Conservation (phyloP, 2,888 invertebrate species). For the Clivina fossor region DNA sequence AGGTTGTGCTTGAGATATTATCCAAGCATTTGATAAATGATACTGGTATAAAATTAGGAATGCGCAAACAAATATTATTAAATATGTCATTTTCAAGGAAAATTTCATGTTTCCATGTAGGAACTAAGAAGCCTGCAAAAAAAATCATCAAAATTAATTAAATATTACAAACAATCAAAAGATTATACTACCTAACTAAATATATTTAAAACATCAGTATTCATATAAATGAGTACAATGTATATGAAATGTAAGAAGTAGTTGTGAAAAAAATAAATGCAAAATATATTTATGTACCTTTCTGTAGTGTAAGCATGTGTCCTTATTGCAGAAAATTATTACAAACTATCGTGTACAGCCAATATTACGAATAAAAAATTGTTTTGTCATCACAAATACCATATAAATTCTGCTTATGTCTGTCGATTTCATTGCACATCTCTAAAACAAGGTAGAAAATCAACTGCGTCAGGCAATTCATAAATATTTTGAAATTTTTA, state of each 20-base stretch:
- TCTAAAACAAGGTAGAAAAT: slow-evolving; percentile 31
- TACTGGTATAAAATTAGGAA: slow-evolving; percentile 67
- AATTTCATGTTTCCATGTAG: slow-evolving; percentile 55
- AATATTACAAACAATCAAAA: slow-evolving; percentile 13
- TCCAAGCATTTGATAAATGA: slow-evolving; percentile 59
- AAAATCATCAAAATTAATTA: slow-evolving; percentile 29
- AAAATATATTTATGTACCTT: slow-evolving; percentile 28
- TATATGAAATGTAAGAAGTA: neutral
- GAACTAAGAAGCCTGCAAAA: slow-evolving; percentile 47
- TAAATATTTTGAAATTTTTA: too few species aligned
- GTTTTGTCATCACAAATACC: slow-evolving; percentile 33
- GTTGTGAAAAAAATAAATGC: neutral
- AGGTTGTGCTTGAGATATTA: slow-evolving; percentile 47
- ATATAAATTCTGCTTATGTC: slow-evolving; percentile 31
- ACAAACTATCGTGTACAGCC: slow-evolving; percentile 26
- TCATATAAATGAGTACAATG: neutral
- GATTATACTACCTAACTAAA: neutral
- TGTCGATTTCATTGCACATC: slow-evolving; percentile 27
- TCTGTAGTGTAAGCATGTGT: slow-evolving; percentile 34
- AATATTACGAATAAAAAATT: slow-evolving; percentile 30
- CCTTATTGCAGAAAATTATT: slow-evolving; percentile 31
- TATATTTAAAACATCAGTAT: neutral
- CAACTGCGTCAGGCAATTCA: slow-evolving; percentile 17
- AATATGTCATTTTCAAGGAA: slow-evolving; percentile 63
- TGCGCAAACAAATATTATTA: slow-evolving; percentile 63